These are phyloP conservation scores for Reticulitermes lucifugus DNA, from an alignment of 2,888 invertebrate species.

Conservation along the genomic window DNA sequence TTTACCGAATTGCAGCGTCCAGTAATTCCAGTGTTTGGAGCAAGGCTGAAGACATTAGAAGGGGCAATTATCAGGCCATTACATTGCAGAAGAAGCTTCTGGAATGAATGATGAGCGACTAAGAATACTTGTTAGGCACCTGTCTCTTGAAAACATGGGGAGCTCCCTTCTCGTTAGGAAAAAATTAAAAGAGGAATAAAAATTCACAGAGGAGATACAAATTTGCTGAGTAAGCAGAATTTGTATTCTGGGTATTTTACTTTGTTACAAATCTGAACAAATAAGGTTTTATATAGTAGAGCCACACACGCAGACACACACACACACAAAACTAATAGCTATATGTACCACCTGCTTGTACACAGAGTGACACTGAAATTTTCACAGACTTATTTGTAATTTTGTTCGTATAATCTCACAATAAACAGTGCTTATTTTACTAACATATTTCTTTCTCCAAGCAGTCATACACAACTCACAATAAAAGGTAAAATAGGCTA, in stretches of 20 bases:
- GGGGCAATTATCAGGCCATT: constrained; percentile 9
- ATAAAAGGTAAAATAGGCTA: too few species aligned
- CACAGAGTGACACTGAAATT: too few species aligned
- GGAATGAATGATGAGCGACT: neutral
- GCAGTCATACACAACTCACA: too few species aligned
- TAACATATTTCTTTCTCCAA: too few species aligned
- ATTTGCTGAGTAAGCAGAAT: neutral
- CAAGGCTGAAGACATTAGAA: neutral
- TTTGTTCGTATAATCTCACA: too few species aligned
- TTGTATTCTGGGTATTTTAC: neutral
- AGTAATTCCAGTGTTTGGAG: neutral
- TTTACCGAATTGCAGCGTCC: neutral
- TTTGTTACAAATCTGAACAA: too few species aligned
- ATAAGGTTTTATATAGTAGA: too few species aligned
- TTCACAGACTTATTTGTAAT: too few species aligned
- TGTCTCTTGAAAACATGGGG: neutral
- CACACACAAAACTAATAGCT: too few species aligned
- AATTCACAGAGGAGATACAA: neutral
- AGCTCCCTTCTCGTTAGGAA: neutral
- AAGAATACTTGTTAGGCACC: neutral
- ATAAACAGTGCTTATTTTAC: too few species aligned
- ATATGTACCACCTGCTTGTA: too few species aligned
- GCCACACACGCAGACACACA: too few species aligned
- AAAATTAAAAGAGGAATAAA: neutral
- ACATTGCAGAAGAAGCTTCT: neutral